Percentiles rank a stretch among this genome's conserved stretches.
Evolutionary conservation across 2,888 invertebrate genomes (phyloP).

Genomic region (Germaria angustata): DNA sequence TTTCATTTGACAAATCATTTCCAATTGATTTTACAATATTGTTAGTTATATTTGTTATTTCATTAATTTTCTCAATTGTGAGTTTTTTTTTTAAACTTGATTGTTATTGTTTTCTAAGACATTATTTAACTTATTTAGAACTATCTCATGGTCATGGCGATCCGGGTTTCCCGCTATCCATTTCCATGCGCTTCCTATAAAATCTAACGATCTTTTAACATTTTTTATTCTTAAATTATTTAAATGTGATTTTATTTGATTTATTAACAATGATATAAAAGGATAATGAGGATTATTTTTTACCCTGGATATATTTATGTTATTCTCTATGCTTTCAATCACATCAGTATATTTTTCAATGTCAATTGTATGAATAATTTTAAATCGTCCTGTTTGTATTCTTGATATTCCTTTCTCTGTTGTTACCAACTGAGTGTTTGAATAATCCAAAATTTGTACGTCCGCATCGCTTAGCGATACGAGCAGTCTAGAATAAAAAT

Average conservation of each 20-base stretch:
- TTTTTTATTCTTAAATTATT: conserved; percentile 6
- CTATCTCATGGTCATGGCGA: too few relatives aligned
- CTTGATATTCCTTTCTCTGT: conserved; percentile 46
- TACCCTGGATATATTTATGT: neutral
- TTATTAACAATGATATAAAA: conserved; percentile 10
- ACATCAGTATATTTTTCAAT: conserved; percentile 21
- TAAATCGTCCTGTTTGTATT: conserved; percentile 45
- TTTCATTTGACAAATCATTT: conserved; percentile 8
- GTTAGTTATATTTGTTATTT: conserved; percentile 56
- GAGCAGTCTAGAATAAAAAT: conserved; percentile 6
- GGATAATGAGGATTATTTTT: neutral
- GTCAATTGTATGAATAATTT: conserved; percentile 54
- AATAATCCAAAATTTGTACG: conserved; percentile 58
- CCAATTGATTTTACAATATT: conserved; percentile 34
- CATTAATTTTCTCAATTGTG: too few relatives aligned
- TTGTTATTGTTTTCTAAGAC: too few relatives aligned
- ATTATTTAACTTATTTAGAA: too few relatives aligned
- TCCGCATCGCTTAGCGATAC: conserved; percentile 8
- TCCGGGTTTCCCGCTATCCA: too few relatives aligned
- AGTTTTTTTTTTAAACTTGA: too few relatives aligned
- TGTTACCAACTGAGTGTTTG: conserved; percentile 38
- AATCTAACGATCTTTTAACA: conserved; percentile 26
- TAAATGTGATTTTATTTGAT: conserved; percentile 7
- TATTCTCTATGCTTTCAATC: neutral
- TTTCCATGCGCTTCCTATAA: conserved; percentile 50